Evolutionary conservation across 2,797 vertebrate genomes (phyloP).

Genomic region (Gobio occitaniae): DNA sequence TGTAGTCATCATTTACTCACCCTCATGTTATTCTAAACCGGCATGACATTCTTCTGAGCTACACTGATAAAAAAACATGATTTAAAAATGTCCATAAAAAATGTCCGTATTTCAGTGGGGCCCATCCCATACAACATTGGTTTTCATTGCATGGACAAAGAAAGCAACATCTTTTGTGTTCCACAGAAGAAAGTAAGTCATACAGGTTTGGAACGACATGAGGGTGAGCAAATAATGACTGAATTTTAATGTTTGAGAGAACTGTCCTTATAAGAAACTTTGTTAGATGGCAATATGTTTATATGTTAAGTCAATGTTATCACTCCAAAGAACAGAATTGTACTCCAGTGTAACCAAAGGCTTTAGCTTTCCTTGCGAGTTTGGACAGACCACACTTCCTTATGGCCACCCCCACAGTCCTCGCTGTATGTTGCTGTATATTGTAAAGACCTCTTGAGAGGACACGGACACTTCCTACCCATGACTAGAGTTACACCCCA

Average conservation of each 20-base stretch:
- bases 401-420: constrained; percentile 26
- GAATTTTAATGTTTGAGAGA: background rate
- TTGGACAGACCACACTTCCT: constrained; percentile 52
- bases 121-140: background rate
- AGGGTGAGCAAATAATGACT: background rate
- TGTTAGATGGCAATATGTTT: background rate
- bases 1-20: background rate
- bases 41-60: background rate
- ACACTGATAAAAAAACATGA: background rate
- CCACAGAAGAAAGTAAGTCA: background rate
- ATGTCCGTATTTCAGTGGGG: background rate
- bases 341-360: constrained; percentile 4
- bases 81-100: background rate
- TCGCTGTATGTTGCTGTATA: constrained; percentile 21
- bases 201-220: background rate
- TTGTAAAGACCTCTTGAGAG: constrained; percentile 61
- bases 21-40: background rate
- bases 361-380: constrained; percentile 3
- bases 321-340: constrained; percentile 10
- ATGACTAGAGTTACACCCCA: constrained; percentile 60
- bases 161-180: background rate
- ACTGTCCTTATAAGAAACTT: background rate
- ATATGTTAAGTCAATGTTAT: background rate
- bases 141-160: background rate
- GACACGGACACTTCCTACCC: constrained; percentile 78